These are phyloP conservation scores for Noctua pronuba DNA, from an alignment of 2,888 invertebrate species.

Conservation along the genomic window DNA sequence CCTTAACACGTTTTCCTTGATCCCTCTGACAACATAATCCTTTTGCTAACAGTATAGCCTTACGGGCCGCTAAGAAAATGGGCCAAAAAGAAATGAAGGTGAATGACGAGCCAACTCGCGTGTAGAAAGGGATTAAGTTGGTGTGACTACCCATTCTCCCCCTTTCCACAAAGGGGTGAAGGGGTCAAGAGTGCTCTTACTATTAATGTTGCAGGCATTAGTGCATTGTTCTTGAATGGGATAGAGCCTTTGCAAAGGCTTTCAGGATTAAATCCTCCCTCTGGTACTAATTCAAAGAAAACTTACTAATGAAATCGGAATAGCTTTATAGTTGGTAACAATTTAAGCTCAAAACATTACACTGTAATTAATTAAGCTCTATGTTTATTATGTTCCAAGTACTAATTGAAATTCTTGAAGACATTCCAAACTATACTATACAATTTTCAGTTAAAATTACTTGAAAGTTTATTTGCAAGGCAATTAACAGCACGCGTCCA, in stretches of 20 bases:
- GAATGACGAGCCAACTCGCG: not conserved
- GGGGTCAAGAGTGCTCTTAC: not conserved
- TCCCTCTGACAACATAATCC: conserved; percentile 6
- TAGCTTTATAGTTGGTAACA: not conserved
- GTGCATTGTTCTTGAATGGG: not conserved
- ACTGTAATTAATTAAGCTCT: not conserved
- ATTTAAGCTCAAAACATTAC: conserved; percentile 5
- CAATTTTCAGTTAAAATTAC: conserved; percentile 6
- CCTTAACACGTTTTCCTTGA: not conserved
- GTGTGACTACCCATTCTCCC: conserved; percentile 1
- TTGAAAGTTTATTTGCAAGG: conserved; percentile 23
- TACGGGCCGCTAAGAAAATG: not conserved
- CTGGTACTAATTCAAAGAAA: not conserved
- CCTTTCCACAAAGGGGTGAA: not conserved
- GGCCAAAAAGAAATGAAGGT: conserved; percentile 21
- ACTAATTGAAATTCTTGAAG: conserved; percentile 31
- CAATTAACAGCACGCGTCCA: conserved; percentile 32
- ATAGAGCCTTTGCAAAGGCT: not conserved
- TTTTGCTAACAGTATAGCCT: not conserved
- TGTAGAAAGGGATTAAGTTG: conserved; percentile 18
- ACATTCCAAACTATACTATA: conserved; percentile 20
- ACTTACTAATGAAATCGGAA: not conserved
- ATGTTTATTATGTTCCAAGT: conserved; percentile 19
- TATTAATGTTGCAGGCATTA: conserved; percentile 14
- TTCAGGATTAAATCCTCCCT: conserved; percentile 1